Evolutionary conservation across 2,888 invertebrate genomes (phyloP), one percentile per base, ranked within the genome.

Genomic region (Coenonympha arcania): DNA sequence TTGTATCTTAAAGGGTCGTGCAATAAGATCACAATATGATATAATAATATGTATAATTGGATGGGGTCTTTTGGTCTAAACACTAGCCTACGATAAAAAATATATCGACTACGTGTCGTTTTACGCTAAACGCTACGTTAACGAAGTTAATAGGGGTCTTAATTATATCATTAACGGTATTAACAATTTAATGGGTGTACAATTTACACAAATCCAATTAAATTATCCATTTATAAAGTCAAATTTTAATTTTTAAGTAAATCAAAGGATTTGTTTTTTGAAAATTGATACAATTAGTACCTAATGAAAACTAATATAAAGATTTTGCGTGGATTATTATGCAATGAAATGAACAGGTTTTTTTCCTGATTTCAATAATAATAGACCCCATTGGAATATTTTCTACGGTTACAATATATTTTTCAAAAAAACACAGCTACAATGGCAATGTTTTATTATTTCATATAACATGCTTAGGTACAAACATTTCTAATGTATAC

Each of bases 61-160:
- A 63, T 61, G 64, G 64, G 58, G 50, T 51, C 47, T 63, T 78
- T 80, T 74, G 79, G 78, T 80, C 75, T 79, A 75, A 59, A 58
- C 16, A 65, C 72, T 79, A 78, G 65, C 65, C 72, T 79, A 79
- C 59, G 52, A 62, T 77, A 76, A 65, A 34, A 43, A 43, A 43
- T 43, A 43, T 43, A 43, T 43, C 20, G 43, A 43, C 22, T 43
- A 43, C 43, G 43, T 43, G 22, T 22, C 20, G 6, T 28, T 31
- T 28, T 33, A 43, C 43, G 43, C 24, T 42, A 42, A 30, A 20
- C 11, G 15, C n/a, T n/a, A 33, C 4, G 6, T 33, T 24, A 11
- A 24, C 5, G 9, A 6, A 33, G 33, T 24, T 16, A 24, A 9
- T 13, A 6, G 43, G 33, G 43, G 43, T 18, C 30, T 20, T 15